A percentile compares a stretch with the other conserved stretches of the same genome.
Conservation (phyloP, 2,113 vertebrate species). For the Carlito syrichta region DNA sequence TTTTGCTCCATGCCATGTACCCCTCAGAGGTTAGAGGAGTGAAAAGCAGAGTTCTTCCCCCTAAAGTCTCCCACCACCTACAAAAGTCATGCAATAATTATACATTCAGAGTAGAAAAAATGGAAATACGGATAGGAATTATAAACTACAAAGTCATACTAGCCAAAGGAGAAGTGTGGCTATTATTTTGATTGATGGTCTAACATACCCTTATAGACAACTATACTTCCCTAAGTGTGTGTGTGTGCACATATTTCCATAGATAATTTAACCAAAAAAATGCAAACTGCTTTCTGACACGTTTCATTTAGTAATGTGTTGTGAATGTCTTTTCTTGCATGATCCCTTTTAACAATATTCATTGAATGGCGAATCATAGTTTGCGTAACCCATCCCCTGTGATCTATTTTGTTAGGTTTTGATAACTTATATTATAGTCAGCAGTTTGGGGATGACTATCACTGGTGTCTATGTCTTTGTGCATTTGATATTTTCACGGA, state of each 20-base stretch:
- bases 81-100: conserved; percentile 11
- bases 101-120: background rate
- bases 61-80: background rate
- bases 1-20: background rate
- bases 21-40: background rate
- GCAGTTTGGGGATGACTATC: background rate
- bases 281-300: background rate
- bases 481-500: background rate
- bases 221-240: background rate
- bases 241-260: background rate
- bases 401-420: conserved; percentile 12
- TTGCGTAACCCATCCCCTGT: background rate
- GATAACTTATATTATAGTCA: conserved; percentile 20
- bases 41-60: background rate
- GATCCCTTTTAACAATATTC: background rate
- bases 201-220: background rate
- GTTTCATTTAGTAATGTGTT: background rate
- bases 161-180: background rate
- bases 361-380: background rate
- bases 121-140: background rate
- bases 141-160: conserved; percentile 1
- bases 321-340: background rate
- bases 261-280: background rate
- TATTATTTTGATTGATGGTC: background rate
- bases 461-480: background rate